These are phyloP conservation scores for Spinus pinus DNA, from an alignment of 2,797 vertebrate species.

Conservation along the genomic window DNA sequence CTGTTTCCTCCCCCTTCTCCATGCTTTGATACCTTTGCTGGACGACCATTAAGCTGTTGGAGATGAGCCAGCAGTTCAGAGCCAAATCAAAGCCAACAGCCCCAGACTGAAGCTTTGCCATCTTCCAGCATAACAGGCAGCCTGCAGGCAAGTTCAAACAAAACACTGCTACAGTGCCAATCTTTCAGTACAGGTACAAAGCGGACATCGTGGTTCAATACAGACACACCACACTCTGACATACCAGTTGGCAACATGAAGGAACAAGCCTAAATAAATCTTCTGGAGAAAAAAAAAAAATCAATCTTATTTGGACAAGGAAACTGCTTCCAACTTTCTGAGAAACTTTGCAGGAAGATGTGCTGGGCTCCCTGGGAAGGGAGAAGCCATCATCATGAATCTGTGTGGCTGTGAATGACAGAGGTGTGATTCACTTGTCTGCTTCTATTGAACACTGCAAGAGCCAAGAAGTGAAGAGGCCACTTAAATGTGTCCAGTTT, in stretches of 20 bases:
- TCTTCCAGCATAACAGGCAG: slow-evolving; percentile 10
- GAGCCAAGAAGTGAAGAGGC: not conserved
- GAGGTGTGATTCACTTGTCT: rapidly evolving
- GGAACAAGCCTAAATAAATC: slow-evolving; percentile 27
- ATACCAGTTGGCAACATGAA: not conserved
- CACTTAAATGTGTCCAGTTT: not conserved
- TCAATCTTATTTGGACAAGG: not conserved
- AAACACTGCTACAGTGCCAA: not conserved
- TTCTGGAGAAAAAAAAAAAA: not conserved
- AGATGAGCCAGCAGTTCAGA: slow-evolving; percentile 27
- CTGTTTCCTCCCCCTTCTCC: not conserved
- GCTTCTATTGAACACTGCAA: not conserved
- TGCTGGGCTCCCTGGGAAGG: not conserved
- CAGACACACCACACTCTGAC: not conserved
- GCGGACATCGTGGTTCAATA: slow-evolving; percentile 2
- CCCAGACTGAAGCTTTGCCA: not conserved
- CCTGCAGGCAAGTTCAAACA: slow-evolving; percentile 51
- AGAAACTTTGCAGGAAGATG: not conserved
- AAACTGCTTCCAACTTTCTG: not conserved
- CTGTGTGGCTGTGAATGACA: rapidly evolving
- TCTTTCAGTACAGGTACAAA: slow-evolving; percentile 47
- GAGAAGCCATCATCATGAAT: not conserved
- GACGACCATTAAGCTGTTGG: slow-evolving; percentile 5
- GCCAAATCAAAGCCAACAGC: slow-evolving; percentile 44
- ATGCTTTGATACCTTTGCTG: slow-evolving; percentile 33